Percentiles rank a stretch among this genome's conserved stretches.
Conservation (phyloP, 2,113 vertebrate species). For the Plecotus auritus region DNA sequence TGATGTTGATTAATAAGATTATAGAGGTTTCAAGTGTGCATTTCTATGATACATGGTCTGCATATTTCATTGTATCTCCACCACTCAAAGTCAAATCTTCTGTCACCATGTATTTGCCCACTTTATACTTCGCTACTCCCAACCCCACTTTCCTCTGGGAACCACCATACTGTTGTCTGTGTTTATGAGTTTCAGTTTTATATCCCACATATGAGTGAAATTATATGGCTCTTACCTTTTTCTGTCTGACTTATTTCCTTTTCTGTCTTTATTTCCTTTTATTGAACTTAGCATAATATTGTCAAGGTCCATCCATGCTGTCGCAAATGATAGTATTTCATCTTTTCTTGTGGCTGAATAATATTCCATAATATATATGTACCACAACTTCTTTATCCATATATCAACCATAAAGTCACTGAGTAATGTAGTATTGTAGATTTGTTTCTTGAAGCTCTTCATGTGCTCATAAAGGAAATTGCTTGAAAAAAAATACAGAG, state of each 20-base stretch:
- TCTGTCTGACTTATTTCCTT: not conserved
- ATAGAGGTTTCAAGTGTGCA: not conserved
- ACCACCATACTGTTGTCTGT: not conserved
- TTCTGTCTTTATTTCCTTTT: not conserved
- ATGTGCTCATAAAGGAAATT: not conserved
- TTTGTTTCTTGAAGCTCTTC: slow-evolving; percentile 13
- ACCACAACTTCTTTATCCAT: not conserved
- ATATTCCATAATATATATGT: not conserved
- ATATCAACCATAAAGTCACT: slow-evolving; percentile 52
- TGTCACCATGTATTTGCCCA: not conserved
- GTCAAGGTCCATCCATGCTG: not conserved
- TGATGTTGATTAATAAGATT: not conserved
- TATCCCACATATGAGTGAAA: not conserved
- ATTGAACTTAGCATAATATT: not conserved
- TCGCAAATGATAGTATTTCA: not conserved
- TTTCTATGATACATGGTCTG: not conserved
- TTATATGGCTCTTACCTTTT: not conserved
- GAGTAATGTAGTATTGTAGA: not conserved
- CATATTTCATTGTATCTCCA: not conserved
- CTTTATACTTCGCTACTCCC: not conserved
- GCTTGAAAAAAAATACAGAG: not conserved
- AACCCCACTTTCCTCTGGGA: not conserved
- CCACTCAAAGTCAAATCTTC: not conserved
- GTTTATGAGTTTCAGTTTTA: not conserved
- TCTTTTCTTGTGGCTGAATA: not conserved